Conservation (phyloP, 2,888 invertebrate species). For the Lottia gigantea region DNA sequence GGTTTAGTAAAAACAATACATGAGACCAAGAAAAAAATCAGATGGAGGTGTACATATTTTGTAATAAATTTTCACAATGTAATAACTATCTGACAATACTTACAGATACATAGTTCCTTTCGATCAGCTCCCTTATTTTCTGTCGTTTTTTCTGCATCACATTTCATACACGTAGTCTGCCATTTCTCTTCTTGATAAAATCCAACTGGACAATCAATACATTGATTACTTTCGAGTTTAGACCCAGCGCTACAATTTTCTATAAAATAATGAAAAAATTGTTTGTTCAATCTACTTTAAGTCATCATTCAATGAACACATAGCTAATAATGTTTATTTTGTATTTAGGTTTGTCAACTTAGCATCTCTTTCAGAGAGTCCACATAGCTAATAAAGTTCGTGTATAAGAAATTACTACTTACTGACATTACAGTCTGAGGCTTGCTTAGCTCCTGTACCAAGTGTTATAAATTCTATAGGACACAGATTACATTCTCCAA, state of each 20-base stretch:
- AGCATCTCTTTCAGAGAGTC: too few species aligned
- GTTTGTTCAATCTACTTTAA: too few species aligned
- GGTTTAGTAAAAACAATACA: too few species aligned
- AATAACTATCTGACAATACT: conserved; percentile 3
- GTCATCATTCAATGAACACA: neutral
- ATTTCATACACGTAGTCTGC: conserved; percentile 82
- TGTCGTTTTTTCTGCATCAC: conserved; percentile 27
- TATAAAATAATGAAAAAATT: too few species aligned
- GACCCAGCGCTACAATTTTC: conserved; percentile 85
- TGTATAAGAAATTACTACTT: conserved; percentile 24
- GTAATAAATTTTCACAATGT: too few species aligned
- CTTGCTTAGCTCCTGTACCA: conserved; percentile 82
- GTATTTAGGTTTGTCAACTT: too few species aligned
- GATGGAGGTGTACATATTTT: too few species aligned
- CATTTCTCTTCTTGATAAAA: conserved; percentile 64
- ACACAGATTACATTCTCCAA: conserved; percentile 78
- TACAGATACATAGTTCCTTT: conserved; percentile 26
- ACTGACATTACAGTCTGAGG: conserved; percentile 65
- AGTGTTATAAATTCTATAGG: conserved; percentile 92
- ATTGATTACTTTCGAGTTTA: conserved; percentile 76
- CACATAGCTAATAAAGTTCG: too few species aligned
- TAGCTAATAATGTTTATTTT: too few species aligned
- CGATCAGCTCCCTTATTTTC: conserved; percentile 20
- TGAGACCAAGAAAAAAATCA: too few species aligned
- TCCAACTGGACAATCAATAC: conserved; percentile 78